Evolutionary conservation across 2,113 vertebrate genomes (phyloP), one percentile per base, ranked within the genome.

Genomic region (Phrynosoma platyrhinos): DNA sequence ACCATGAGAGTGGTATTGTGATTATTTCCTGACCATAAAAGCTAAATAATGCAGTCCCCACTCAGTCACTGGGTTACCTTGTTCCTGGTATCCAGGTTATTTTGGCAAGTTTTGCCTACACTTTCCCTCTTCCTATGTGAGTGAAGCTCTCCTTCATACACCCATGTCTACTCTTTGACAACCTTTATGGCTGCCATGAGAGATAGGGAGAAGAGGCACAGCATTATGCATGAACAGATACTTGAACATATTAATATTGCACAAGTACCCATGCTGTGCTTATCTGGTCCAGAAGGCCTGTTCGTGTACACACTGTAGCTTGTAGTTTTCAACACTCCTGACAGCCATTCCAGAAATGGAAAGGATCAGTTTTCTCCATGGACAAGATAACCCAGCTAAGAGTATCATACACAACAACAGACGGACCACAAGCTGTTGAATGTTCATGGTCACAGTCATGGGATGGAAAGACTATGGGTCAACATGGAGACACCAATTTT

Each of bases 311-410:
- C 23, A 75, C 36, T 62, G 12, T 30, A 76, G 18, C 36, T 20
- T 72, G 80, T 42, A 47, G 8, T 64, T 80, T 77, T 66, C 30
- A 83, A 32, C 42, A 68, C 52, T 52, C 79, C n/a, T 75, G 58
- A 79, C 52, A 36, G n/a, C 64, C 21, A 62, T 81, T 87, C 78
- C 23, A 27, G 52, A 88, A 68, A 83, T 52, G 23, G 58, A 87
- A 71, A 25, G 23, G 62, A 27, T 47, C 62, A 47, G 47, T 5
- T 4, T 47, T 47, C 7, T 47, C 47, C 47, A 47, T 47, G 47
- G 47, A 47, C 47, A 47, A 78, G 30, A 75, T 27, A 87, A 47
- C 18, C 32, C 55, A 87, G 53, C 27, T 74, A 36, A 77, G 55
- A 32, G 47, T n/a, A 83, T 83, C 52, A 81, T 83, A 7, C 62